Evolutionary conservation across 2,113 vertebrate species (phyloP), one percentile per base, ranked within the genome.

Genomic region (Laticauda colubrina): DNA sequence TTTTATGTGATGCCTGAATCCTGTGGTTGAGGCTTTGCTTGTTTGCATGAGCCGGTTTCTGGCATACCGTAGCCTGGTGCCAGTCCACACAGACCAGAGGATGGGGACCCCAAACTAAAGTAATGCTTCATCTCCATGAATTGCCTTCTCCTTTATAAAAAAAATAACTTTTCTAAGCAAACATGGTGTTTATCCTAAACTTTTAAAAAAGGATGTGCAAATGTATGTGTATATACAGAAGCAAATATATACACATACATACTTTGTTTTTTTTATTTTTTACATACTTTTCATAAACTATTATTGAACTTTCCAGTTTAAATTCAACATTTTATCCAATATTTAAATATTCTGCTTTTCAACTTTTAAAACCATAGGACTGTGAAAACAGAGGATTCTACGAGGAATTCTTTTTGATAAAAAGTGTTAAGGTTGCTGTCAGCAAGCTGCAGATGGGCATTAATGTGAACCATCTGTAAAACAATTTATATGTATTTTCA

Each of bases 371-470:
- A 94, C 85, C 87, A 94, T 93, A 91, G 94, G 88, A 93, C 96
- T 95, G 88, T 93, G 94, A 96, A 96, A 96, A 96, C 94, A 95
- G 93, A 93, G 24, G 88, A 93, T 95, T 95, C 94, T 95, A 95
- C 93, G 94, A 95, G 94, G 96, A 96, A 96, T 94, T 95, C 91
- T 96, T 97, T 96, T 93, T 93, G 89, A 90, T 95, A 94, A 93
- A 87, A 92, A 94, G 88, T 94, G 93, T 95, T 96, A 93, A 95
- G 96, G 94, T 96, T 93, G 94, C 90, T 94, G 93, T 93, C 96
- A 93, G 91, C 94, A 92, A 95, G 93, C 96, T 94, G 95, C 94
- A 95, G 94, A 86, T 24, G 51, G 94, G 94, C 94, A 95, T 92
- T 96, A 96, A 96, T 95, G 94, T 94, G 95, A 61, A 96, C 95